Percentiles rank a stretch among this genome's conserved stretches.
These are phyloP conservation scores for Sminthurinus aureus DNA, from an alignment of 2,888 invertebrate genomes.

Conservation along the genomic window DNA sequence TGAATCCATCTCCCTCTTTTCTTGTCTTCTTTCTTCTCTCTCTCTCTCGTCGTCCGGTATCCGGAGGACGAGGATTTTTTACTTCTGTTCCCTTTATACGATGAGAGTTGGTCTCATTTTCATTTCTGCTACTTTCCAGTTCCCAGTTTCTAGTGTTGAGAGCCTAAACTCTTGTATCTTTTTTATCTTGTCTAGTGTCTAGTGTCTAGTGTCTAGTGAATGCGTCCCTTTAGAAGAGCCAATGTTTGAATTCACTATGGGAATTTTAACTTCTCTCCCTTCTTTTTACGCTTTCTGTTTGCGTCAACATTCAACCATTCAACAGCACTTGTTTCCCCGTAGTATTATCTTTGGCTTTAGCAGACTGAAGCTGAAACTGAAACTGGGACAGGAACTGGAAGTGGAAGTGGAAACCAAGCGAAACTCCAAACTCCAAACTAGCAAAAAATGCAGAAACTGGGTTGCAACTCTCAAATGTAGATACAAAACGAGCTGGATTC, in stretches of 20 bases:
- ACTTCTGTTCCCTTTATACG: neutral
- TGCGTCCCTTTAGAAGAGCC: neutral
- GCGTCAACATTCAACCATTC: constrained; percentile 8
- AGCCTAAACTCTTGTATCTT: too few relatives aligned
- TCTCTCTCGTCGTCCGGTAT: constrained; percentile 4
- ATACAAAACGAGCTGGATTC: too few relatives aligned
- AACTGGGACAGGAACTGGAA: constrained; percentile 5
- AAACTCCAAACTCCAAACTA: too few relatives aligned
- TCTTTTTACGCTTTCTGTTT: constrained; percentile 6
- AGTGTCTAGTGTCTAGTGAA: neutral
- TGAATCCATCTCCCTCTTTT: constrained; percentile 21
- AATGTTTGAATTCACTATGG: constrained; percentile 23
- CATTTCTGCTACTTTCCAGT: neutral
- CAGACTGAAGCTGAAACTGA: neutral
- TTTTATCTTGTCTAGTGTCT: neutral
- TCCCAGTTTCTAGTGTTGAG: too few relatives aligned
- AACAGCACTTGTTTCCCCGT: neutral
- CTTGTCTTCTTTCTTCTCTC: constrained; percentile 6
- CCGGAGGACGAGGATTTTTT: too few relatives aligned
- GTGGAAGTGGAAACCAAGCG: neutral
- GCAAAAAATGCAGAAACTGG: too few relatives aligned
- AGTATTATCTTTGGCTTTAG: neutral
- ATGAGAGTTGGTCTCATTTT: neutral
- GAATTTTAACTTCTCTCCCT: constrained; percentile 28
- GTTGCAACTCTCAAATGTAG: too few relatives aligned